A percentile compares a stretch with the other conserved stretches of the same genome.
Evolutionary conservation across 2,113 vertebrate genomes (phyloP).

Genomic region (Callocephalon fimbriatum): DNA sequence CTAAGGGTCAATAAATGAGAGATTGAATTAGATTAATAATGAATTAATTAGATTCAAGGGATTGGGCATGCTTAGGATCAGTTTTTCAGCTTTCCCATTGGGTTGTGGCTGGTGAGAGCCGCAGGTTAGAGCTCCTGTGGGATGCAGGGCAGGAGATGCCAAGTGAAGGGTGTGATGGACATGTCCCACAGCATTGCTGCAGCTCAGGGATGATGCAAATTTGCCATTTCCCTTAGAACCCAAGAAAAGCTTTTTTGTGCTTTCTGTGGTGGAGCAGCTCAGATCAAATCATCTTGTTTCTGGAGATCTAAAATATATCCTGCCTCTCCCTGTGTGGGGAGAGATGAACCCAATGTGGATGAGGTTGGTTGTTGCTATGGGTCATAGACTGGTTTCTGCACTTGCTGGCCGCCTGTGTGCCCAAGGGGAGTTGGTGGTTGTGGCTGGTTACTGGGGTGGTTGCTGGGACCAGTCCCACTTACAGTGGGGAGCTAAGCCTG

Average conservation of each 20-base stretch:
- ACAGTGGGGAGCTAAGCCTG: not conserved
- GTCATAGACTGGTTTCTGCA: not conserved
- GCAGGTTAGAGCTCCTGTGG: not conserved
- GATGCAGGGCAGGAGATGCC: not conserved
- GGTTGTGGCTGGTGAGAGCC: not conserved
- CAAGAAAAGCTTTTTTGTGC: not conserved
- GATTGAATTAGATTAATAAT: not conserved
- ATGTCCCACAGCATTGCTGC: not conserved
- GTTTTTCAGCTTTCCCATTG: not conserved
- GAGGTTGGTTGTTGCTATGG: not conserved
- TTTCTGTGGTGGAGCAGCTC: not conserved
- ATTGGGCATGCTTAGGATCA: not conserved
- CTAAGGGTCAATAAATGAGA: slow-evolving; percentile 29
- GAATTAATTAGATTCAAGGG: not conserved
- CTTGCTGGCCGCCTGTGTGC: accelerated
- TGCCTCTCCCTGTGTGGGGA: accelerated
- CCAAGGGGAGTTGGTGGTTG: accelerated
- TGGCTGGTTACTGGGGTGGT: not conserved
- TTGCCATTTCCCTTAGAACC: not conserved
- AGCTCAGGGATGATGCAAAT: not conserved
- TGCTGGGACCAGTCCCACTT: not conserved
- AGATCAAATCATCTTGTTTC: not conserved
- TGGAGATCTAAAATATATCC: not conserved
- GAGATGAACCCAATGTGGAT: not conserved
- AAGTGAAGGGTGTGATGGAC: not conserved